Percentiles rank a stretch among this genome's conserved stretches.
Evolutionary conservation across 2,113 vertebrate genomes (phyloP).

Genomic region (Otus sunia): DNA sequence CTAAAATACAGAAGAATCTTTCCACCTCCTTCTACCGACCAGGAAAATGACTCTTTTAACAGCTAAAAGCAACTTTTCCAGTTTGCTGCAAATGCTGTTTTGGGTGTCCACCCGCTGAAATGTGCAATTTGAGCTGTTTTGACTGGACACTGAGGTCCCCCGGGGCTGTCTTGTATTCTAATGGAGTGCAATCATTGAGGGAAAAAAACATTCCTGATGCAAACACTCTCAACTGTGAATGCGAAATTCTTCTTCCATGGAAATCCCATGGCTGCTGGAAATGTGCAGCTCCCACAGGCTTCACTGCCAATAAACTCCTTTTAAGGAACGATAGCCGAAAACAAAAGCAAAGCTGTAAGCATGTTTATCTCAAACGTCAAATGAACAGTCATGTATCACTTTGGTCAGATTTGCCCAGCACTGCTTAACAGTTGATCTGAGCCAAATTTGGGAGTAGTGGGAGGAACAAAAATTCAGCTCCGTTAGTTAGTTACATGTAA

Average conservation of each 20-base stretch:
- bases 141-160: conserved; percentile 26
- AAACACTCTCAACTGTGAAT: neutral
- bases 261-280: conserved; percentile 55
- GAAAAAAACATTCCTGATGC: neutral
- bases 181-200: neutral
- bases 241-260: neutral
- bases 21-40: neutral
- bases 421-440: neutral
- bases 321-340: neutral
- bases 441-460: neutral
- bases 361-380: neutral
- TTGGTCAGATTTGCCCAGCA: neutral
- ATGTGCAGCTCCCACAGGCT: conserved; percentile 37
- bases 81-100: neutral
- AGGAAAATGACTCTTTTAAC: neutral
- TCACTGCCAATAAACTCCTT: neutral
- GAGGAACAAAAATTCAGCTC: neutral
- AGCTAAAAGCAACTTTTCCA: neutral
- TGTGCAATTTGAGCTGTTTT: conserved; percentile 43
- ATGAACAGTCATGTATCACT: neutral
- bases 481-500: neutral
- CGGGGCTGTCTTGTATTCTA: neutral
- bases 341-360: neutral
- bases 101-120: neutral
- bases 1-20: neutral